phyloP scores from a whole-genome alignment of 2,113 vertebrate genomes.

The Caretta caretta region DNA sequence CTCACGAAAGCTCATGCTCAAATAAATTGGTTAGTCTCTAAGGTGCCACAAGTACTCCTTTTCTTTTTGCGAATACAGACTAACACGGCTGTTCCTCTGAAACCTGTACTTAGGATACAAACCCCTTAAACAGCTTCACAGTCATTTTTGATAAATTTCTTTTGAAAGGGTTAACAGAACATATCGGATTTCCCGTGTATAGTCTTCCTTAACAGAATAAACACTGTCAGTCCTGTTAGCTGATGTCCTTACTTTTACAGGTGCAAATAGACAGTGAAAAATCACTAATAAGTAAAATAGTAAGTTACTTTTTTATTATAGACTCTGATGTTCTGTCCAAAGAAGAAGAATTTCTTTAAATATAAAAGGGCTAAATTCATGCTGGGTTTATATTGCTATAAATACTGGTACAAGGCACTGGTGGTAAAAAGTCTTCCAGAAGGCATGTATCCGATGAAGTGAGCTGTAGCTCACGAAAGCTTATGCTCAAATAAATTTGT shows the following conservation, averaged over 20 bases:
- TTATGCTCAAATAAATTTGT: too few relatives aligned
- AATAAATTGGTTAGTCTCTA: too few relatives aligned
- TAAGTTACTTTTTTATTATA: not conserved
- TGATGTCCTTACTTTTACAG: not conserved
- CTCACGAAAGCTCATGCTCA: too few relatives aligned
- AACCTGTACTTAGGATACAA: conserved; percentile 8
- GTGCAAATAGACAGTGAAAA: not conserved
- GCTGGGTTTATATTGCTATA: not conserved
- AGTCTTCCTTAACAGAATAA: conserved; percentile 19
- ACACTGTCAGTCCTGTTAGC: not conserved
- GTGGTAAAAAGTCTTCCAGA: not conserved
- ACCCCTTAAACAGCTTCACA: not conserved
- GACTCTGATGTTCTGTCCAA: not conserved
- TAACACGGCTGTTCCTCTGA: too few relatives aligned
- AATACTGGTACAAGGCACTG: not conserved
- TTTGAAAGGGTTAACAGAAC: not conserved
- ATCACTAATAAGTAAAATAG: not conserved
- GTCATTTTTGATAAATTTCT: not conserved
- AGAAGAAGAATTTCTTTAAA: not conserved
- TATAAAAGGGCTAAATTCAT: not conserved
- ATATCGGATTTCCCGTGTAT: conserved; percentile 34
- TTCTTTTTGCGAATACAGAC: too few relatives aligned
- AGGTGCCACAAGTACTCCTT: too few relatives aligned
- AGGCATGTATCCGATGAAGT: too few relatives aligned
- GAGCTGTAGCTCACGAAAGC: too few relatives aligned